Base-by-base conservation (phyloP, 2,888 invertebrate genomes). In the Morpho helenor region DNA sequence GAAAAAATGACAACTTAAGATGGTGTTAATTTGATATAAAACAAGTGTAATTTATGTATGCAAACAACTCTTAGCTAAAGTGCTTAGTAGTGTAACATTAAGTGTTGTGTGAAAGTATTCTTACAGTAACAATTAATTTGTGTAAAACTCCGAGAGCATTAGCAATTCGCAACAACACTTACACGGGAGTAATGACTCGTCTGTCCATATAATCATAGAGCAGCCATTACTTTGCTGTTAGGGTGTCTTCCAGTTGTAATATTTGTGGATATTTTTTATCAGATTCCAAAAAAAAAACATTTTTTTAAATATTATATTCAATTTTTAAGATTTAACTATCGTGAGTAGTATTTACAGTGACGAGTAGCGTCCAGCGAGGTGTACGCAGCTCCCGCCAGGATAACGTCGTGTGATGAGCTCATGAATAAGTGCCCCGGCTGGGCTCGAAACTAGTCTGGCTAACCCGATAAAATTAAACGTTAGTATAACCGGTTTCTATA, bases 151-250 rank as follows among this genome's bases (percentile, higher is more conserved):
- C 71, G 79, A 76, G 79, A 83, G 81, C 76, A 88, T 89, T 88
- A 89, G 87, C 87, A 84, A 88, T 87, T 88, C 87, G 79, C 82
- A 87, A 87, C 87, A 87, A 88, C 89, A 89, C 89, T 90, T 89
- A 87, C 82, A 81, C 77, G 74, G 84, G 84, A 84, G 87, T 89
- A 90, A 89, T 86, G 89, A 86, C 86, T 89, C 88, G 86, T 86
- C 89, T 88, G 89, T 90, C 89, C 89, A 88, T 89, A 89, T 90
- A 89, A 89, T 89, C 89, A 89, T 90, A 89, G 87, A 87, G 84
- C 87, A 80, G 78, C 83, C 82, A 87, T 87, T 87, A 85, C 84
- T 80, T 79, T 80, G 84, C 70, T 70, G 69, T 75, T 77, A 75
- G 73, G 73, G 79, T 73, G 76, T 58, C 80, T 57, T 69, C 43